A percentile compares a stretch with the other conserved stretches of the same genome.
These are phyloP conservation scores for Sogatella furcifera DNA, from an alignment of 1,140 invertebrate species.

Conservation along the genomic window DNA sequence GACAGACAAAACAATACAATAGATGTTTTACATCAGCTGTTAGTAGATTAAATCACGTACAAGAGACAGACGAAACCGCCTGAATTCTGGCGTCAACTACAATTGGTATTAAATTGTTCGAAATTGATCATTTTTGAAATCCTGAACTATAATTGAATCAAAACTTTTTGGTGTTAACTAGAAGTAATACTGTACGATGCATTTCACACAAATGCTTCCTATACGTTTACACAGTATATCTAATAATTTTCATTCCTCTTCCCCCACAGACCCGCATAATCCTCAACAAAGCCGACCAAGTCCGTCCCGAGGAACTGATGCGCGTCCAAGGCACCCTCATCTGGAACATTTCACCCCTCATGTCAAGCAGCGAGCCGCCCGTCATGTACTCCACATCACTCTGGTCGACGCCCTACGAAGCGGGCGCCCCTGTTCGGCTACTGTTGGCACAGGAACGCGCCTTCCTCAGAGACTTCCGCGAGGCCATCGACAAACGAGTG, in stretches of 20 bases:
- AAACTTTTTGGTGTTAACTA: too few species aligned
- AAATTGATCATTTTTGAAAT: too few species aligned
- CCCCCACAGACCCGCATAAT: slow-evolving; percentile 87
- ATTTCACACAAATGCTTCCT: too few species aligned
- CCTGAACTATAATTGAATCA: too few species aligned
- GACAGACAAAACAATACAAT: too few species aligned
- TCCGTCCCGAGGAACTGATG: slow-evolving; percentile 85
- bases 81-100: too few species aligned
- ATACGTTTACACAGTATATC: too few species aligned
- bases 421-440: slow-evolving; percentile 61
- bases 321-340: slow-evolving; percentile 86
- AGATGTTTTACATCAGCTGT: too few species aligned
- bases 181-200: too few species aligned
- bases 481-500: slow-evolving; percentile 74
- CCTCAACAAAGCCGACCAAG: slow-evolving; percentile 88
- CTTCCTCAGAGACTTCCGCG: slow-evolving; percentile 72
- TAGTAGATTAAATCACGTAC: too few species aligned
- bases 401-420: slow-evolving; percentile 77
- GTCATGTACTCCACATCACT: slow-evolving; percentile 88
- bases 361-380: slow-evolving; percentile 87
- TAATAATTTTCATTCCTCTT: slow-evolving; percentile 5
- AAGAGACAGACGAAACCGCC: too few species aligned
- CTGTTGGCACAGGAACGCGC: slow-evolving; percentile 79
- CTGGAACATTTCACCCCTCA: slow-evolving; percentile 91
- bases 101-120: too few species aligned